These are phyloP conservation scores for Pseudanteris insignis DNA, from an alignment of 2,888 invertebrate genomes.

Conservation along the genomic window DNA sequence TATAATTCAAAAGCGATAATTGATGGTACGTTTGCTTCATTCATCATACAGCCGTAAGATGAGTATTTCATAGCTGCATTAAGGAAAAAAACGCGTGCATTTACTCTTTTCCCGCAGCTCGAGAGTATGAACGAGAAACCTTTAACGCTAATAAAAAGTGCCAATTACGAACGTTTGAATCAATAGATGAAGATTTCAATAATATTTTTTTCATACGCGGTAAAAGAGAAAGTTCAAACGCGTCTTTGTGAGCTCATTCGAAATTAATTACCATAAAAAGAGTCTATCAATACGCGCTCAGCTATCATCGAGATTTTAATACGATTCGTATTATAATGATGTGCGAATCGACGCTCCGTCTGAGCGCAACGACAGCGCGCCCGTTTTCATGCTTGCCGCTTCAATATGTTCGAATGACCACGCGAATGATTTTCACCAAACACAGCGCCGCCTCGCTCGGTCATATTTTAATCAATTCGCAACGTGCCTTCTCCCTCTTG, in stretches of 20 bases:
- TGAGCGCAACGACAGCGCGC: constrained; percentile 26
- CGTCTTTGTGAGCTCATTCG: constrained; percentile 25
- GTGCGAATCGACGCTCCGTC: constrained; percentile 45
- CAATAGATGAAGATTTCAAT: constrained; percentile 33
- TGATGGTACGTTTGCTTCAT: no score
- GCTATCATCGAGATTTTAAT: constrained; percentile 52
- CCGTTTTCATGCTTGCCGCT: constrained; percentile 44
- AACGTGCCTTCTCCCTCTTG: constrained; percentile 43
- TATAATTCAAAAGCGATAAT: no score
- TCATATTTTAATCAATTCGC: constrained; percentile 64
- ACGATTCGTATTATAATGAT: constrained; percentile 37
- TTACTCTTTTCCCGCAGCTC: no score
- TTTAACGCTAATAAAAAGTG: constrained; percentile 2
- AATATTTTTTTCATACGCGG: constrained; percentile 16
- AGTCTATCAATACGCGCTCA: constrained; percentile 36
- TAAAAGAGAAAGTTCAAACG: constrained; percentile 51
- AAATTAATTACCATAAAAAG: constrained; percentile 47
- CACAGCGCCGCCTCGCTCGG: constrained; percentile 60
- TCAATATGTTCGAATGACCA: constrained; percentile 65
- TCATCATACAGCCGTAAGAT: no score
- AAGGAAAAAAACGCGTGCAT: no score
- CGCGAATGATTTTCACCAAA: constrained; percentile 61
- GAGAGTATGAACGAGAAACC: neutral
- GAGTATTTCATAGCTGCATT: no score
- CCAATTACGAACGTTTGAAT: constrained; percentile 17